phyloP scores from a whole-genome alignment of 2,113 vertebrate genomes.

The Indicator maculatus region DNA sequence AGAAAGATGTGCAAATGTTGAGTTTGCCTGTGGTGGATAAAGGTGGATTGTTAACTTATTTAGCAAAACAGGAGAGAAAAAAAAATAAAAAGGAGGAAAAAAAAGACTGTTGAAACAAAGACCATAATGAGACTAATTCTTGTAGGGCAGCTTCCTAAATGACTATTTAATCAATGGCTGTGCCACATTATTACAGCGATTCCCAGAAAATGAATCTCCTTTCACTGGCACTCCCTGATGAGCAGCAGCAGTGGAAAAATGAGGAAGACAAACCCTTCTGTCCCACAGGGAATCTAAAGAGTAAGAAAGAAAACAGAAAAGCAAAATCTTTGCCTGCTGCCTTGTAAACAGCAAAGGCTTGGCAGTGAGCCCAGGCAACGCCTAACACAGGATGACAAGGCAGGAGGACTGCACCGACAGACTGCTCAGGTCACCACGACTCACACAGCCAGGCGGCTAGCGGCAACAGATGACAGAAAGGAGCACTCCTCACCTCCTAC shows the following conservation, averaged over 20 bases:
- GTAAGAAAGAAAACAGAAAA: constrained; percentile 33
- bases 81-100: too few relatives aligned
- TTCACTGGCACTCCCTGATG: constrained; percentile 32
- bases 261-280: constrained; percentile 1
- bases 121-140: constrained; percentile 29
- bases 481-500: neutral
- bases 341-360: constrained; percentile 52
- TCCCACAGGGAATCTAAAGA: constrained; percentile 12
- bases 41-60: constrained; percentile 13
- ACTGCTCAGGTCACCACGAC: neutral
- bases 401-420: constrained; percentile 37
- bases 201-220: constrained; percentile 37
- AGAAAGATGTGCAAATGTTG: neutral
- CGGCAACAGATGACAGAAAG: constrained; percentile 10
- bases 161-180: constrained; percentile 59
- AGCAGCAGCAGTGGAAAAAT: constrained; percentile 27
- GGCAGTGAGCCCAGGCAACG: constrained; percentile 48
- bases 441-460: neutral
- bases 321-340: constrained; percentile 49
- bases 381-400: constrained; percentile 29
- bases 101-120: neutral
- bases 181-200: constrained; percentile 47
- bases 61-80: neutral
- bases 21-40: constrained; percentile 11
- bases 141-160: neutral